phyloP scores from a whole-genome alignment of 2,888 invertebrate species.

The Mystacides longicornis region DNA sequence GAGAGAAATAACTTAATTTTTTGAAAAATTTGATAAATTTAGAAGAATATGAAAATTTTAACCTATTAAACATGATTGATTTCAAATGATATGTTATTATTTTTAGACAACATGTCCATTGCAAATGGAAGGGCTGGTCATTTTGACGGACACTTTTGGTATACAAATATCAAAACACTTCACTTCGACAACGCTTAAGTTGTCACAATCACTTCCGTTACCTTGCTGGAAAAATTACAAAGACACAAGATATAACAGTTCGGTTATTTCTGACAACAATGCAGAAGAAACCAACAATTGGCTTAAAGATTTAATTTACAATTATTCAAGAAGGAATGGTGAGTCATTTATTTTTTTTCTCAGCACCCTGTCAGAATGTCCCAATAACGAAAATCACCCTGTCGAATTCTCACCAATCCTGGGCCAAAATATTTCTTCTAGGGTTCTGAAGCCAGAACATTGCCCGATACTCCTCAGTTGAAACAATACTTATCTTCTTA shows the following conservation, averaged over 20 bases:
- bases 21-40: too few species aligned
- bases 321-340: constrained; percentile 56
- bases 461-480: too few species aligned
- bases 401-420: too few species aligned
- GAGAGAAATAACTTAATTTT: too few species aligned
- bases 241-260: constrained; percentile 50
- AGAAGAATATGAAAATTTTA: too few species aligned
- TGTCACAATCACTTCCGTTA: constrained; percentile 44
- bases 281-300: constrained; percentile 37
- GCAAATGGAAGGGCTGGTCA: constrained; percentile 48
- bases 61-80: not conserved
- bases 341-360: too few species aligned
- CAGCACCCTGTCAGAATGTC: too few species aligned
- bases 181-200: constrained; percentile 41
- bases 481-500: too few species aligned
- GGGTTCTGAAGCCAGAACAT: too few species aligned
- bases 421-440: too few species aligned
- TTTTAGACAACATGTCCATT: constrained; percentile 48
- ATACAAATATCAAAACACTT: constrained; percentile 36
- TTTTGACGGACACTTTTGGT: constrained; percentile 41
- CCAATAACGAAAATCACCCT: too few species aligned
- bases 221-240: constrained; percentile 42
- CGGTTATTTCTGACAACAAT: constrained; percentile 42
- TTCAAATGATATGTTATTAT: constrained; percentile 23
- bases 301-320: constrained; percentile 47